A percentile compares a stretch with the other conserved stretches of the same genome.
Conservation (phyloP, 1,140 invertebrate species). For the Nixonia krombeini region DNA sequence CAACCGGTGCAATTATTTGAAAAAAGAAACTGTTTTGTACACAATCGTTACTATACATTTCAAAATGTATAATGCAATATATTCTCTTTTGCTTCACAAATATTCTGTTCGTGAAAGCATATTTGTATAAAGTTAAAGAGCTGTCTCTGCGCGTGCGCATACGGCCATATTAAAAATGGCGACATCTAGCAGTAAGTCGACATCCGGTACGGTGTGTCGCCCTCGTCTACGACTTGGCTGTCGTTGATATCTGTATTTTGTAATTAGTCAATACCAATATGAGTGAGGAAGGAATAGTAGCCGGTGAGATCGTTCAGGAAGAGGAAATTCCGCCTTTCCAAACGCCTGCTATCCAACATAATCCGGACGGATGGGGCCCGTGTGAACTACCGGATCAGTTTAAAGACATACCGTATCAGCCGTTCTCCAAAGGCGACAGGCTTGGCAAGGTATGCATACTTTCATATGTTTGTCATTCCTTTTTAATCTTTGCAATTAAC, state of each 20-base stretch:
- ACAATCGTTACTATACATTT: no score
- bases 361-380: constrained; percentile 95
- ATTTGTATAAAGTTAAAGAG: no score
- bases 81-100: no score
- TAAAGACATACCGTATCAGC: constrained; percentile 98
- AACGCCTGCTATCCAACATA: constrained; percentile 87
- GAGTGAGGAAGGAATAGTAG: constrained; percentile 35
- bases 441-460: constrained; percentile 84
- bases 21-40: no score
- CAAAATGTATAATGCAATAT: no score
- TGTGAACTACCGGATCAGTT: constrained; percentile 94
- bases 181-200: no score
- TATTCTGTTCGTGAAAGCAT: no score
- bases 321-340: constrained; percentile 72
- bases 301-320: constrained; percentile 40
- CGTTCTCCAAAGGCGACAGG: constrained; percentile 96
- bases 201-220: no score
- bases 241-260: background rate
- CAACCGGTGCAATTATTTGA: no score
- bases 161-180: no score
- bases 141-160: no score
- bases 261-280: constrained; percentile 10
- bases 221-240: no score
- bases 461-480: constrained; percentile 2
- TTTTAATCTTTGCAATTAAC: background rate